Base-by-base conservation (phyloP, 35 echinoderm and acorn worm genomes). In the Apostichopus japonicus region DNA sequence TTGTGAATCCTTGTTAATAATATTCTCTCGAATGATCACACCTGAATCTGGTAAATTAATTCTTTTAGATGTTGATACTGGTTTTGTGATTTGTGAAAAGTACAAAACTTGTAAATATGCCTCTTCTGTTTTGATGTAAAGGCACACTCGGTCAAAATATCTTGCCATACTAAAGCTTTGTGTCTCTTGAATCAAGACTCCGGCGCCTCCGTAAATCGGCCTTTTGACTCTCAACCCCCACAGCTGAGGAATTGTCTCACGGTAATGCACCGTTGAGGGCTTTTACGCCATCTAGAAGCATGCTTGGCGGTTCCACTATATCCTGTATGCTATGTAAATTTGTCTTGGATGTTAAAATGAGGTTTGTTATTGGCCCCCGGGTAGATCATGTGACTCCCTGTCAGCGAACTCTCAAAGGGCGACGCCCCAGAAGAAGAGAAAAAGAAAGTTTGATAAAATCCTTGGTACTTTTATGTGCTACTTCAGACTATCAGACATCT, bases 381-480 rank as follows among this genome's bases (percentile, higher is more conserved):
- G 53, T 57, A 23, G 54, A 84, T 59, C 81, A 84, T 55, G n/a
- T 84, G 81, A 83, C 52, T 79, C 51, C 78, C 81, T 84, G 55
- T 24, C 17, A 59, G 10, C 7, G 56, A 58, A 58, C n/a, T 84
- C 51, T 57, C 55, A 54, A 24, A 84, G 15, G 54, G 81, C 53
- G 8, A 54, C 56, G 54, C 16, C 81, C 81, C 81, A 21, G 22
- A 22, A 57, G 81, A 44, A 44, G 33, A 44, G 3, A 44, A 1
- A 44, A 44, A 44, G 33, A 54, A 80, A 33, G 33, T 80, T 44
- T 53, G 17, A 80, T 52, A 80, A 3, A 10, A 53, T 80, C 10
- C 27, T 10, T 33, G 27, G 33, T 80, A 80, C 54, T 80, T 44
- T 54, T 53, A 53, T 27, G 6, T 53, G 54, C 25, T 80, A 27